These are phyloP conservation scores for Picus viridis DNA, from an alignment of 2,797 vertebrate genomes.

Conservation along the genomic window DNA sequence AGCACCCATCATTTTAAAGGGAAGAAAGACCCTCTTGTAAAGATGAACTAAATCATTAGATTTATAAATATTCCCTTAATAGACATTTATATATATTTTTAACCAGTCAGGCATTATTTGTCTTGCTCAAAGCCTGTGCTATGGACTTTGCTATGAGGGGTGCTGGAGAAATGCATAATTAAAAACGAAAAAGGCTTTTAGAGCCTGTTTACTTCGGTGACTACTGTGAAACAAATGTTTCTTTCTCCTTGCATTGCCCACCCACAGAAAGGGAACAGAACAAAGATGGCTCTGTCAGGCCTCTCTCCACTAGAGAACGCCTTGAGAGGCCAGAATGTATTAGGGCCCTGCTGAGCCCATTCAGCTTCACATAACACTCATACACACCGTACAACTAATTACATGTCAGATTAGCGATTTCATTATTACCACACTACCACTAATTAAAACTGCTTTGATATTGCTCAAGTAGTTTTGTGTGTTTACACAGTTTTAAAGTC, in stretches of 20 bases:
- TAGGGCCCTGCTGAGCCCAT: conserved; percentile 85
- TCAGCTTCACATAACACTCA: conserved; percentile 81
- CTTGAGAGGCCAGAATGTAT: conserved; percentile 84
- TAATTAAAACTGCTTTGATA: conserved; percentile 95
- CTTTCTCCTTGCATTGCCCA: conserved; percentile 86
- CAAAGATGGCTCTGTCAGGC: conserved; percentile 90
- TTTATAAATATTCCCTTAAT: conserved; percentile 9
- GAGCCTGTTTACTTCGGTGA: conserved; percentile 85
- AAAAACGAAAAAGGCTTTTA: conserved; percentile 79
- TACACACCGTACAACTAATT: conserved; percentile 87
- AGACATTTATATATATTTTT: conserved; percentile 17
- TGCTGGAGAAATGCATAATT: conserved; percentile 80
- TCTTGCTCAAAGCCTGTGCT: conserved; percentile 48
- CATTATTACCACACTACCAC: conserved; percentile 93
- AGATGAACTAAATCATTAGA: background rate
- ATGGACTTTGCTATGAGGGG: conserved; percentile 60
- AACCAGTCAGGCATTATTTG: conserved; percentile 55
- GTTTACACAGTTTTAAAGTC: conserved; percentile 76
- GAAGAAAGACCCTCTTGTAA: background rate
- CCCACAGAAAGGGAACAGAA: conserved; percentile 89
- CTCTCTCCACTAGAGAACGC: conserved; percentile 76
- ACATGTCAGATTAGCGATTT: conserved; percentile 87
- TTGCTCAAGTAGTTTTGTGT: conserved; percentile 89
- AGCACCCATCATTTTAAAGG: background rate
- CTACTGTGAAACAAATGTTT: conserved; percentile 89